Percentiles rank a stretch among this genome's conserved stretches.
phyloP scores from a whole-genome alignment of 2,113 vertebrate species.

The Isurus oxyrinchus region DNA sequence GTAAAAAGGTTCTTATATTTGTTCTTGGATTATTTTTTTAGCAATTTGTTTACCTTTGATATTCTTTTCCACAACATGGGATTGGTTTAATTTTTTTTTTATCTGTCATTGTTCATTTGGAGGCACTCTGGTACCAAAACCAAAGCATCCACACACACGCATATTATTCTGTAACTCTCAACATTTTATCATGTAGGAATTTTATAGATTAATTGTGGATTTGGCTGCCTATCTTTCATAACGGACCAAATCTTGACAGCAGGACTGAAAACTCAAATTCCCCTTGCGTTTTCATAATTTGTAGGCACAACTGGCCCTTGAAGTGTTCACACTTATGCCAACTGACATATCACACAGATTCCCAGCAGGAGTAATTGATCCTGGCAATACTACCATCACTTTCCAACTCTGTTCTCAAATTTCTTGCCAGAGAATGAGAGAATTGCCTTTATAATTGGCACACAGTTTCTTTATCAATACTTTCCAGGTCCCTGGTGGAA shows the following conservation, averaged over 20 bases:
- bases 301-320: background rate
- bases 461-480: constrained; percentile 22
- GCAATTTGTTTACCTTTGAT: background rate
- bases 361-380: constrained; percentile 1
- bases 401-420: constrained; percentile 16
- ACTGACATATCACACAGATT: background rate
- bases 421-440: background rate
- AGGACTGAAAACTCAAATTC: background rate
- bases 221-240: background rate
- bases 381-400: background rate
- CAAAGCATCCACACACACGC: background rate
- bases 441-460: constrained; percentile 35
- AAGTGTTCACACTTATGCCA: background rate
- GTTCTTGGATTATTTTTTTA: background rate
- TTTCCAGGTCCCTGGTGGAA: background rate
- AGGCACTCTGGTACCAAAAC: background rate
- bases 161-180: background rate
- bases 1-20: background rate
- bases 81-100: background rate
- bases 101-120: background rate
- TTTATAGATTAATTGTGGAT: background rate
- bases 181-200: background rate
- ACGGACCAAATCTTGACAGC: too few relatives aligned
- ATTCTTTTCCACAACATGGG: background rate
- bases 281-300: background rate